Evolutionary conservation across 2,797 vertebrate species (phyloP), one percentile per base, ranked within the genome.

Genomic region (Chelonia mydas): DNA sequence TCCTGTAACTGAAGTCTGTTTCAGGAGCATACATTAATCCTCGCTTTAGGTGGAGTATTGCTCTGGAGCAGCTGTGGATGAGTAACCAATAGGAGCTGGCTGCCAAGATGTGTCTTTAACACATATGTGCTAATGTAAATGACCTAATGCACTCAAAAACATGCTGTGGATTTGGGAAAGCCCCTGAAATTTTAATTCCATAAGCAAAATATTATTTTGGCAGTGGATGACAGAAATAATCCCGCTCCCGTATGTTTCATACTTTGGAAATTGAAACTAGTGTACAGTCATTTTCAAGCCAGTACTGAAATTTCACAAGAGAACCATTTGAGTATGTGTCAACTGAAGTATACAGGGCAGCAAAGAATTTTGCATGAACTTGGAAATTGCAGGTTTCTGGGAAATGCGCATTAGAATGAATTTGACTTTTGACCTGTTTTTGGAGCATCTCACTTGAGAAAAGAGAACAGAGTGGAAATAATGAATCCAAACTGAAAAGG

Each of bases 151-250:
- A 87, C 94, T 96, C 91, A 90, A 96, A 95, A 97, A 97, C 97
- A 94, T 95, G 91, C 97, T 89, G 91, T 97, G 97, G 96, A 98
- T 98, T 98, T 97, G 97, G 97, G 95, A 97, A 97, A 98, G 95
- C 98, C 97, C 95, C 95, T 95, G 80, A 94, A 97, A 97, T 96
- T 97, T 98, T 97, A 97, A 98, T 97, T 98, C 97, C 96, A 96
- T 97, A 96, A 97, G 97, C 96, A 97, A 98, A 97, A 98, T 97
- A 97, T 97, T 97, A 98, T 98, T 98, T 98, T 98, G 97, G 97
- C 96, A 98, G 95, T 95, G 96, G 94, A 97, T 98, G 97, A 97
- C 96, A 97, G 97, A 97, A 96, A 92, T 97, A 98, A 98, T 98
- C 96, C 97, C 97, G 93, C 93, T 97, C 97, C 98, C 98, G 98